A percentile compares a stretch with the other conserved stretches of the same genome.
phyloP scores from a whole-genome alignment of 2,888 invertebrate species.

The Rhabditophanes sp. region DNA sequence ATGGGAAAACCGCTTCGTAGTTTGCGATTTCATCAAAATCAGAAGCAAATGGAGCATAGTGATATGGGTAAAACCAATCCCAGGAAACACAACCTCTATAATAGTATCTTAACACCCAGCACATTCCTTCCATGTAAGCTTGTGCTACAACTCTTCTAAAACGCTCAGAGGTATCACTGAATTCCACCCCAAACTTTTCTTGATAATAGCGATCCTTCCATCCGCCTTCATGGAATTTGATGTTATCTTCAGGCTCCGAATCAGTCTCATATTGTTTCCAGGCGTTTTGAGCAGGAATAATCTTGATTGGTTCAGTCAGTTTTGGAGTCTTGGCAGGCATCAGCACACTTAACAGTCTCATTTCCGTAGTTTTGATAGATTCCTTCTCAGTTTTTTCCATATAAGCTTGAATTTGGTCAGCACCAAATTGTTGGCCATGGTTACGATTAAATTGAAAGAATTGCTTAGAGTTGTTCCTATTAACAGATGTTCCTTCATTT shows the following conservation, averaged over 20 bases:
- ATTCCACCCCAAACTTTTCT: conserved; percentile 44
- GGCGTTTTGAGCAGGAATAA: no score
- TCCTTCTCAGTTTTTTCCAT: no score
- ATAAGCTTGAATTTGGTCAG: no score
- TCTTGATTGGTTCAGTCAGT: no score
- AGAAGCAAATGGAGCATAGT: conserved; percentile 98
- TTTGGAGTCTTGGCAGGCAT: no score
- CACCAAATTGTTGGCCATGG: no score
- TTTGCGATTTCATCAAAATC: conserved; percentile 78
- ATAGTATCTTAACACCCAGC: conserved; percentile 93
- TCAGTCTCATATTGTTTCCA: no score
- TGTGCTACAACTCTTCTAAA: conserved; percentile 65
- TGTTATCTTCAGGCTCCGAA: conserved; percentile 21
- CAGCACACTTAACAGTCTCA: no score
- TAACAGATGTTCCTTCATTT: no score
- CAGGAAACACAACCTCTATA: conserved; percentile 78
- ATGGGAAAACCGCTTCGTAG: conserved; percentile 64
- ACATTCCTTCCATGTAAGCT: conserved; percentile 82
- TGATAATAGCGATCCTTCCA: conserved; percentile 75
- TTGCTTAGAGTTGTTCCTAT: no score
- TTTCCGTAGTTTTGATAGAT: no score
- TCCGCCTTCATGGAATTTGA: conserved; percentile 65
- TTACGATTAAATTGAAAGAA: no score
- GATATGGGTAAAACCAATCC: conserved; percentile 99
- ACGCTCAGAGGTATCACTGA: conserved; percentile 49